Conservation (phyloP, 2,113 vertebrate species). For the Blennius ocellaris region DNA sequence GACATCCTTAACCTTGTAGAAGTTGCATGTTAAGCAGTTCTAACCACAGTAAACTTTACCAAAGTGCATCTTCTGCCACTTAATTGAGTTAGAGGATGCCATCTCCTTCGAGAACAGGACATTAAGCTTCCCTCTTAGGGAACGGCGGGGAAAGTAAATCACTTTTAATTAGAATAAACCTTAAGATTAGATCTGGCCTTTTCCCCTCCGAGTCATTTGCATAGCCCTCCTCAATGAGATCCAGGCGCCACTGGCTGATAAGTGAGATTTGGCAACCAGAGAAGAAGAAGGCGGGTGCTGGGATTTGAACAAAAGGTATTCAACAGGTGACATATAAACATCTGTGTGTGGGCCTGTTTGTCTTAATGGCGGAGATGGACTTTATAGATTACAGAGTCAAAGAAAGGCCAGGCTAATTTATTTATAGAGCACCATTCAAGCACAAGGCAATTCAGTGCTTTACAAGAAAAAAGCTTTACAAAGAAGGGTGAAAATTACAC, state of each 20-base stretch:
- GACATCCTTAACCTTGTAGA: conserved; percentile 11
- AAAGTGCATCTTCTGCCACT: conserved; percentile 66
- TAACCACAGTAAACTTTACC: conserved; percentile 59
- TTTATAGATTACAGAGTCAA: not conserved
- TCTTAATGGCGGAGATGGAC: not conserved
- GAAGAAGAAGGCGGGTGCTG: conserved; percentile 36
- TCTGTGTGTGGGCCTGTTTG: not conserved
- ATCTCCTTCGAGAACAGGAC: conserved; percentile 74
- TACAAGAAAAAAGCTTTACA: too few relatives aligned
- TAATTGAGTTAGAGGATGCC: conserved; percentile 71
- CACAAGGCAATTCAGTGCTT: too few relatives aligned
- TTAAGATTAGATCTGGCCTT: conserved; percentile 80
- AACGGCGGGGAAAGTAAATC: conserved; percentile 72
- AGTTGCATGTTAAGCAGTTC: conserved; percentile 42
- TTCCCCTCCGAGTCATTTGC: conserved; percentile 73
- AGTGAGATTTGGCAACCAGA: conserved; percentile 68
- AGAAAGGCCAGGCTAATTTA: too few relatives aligned
- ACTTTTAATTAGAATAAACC: conserved; percentile 86
- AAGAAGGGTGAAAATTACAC: too few relatives aligned
- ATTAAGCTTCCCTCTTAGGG: conserved; percentile 70
- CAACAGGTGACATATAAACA: conserved; percentile 52
- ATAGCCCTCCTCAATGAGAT: conserved; percentile 67
- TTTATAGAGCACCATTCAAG: too few relatives aligned
- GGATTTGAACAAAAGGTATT: conserved; percentile 15
- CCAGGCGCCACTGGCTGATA: conserved; percentile 72